phyloP scores from a whole-genome alignment of 2,113 vertebrate species.

The Sapayoa aenigma region DNA sequence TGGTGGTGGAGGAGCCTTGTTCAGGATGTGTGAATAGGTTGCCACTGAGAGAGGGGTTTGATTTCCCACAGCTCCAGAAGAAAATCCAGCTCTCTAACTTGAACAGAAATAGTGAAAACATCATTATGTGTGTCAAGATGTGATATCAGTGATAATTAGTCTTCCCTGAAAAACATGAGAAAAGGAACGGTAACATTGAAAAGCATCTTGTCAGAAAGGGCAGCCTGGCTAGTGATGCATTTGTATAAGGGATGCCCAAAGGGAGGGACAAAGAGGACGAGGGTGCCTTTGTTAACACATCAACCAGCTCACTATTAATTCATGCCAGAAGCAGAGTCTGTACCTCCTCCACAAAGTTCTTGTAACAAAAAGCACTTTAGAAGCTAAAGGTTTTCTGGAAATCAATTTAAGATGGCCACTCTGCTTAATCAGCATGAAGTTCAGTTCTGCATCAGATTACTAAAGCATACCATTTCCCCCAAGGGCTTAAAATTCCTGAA shows the following conservation, averaged over 20 bases:
- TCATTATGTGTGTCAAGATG: background rate
- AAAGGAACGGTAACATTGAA: background rate
- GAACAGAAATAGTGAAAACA: background rate
- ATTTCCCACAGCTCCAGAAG: background rate
- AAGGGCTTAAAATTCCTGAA: conserved; percentile 40
- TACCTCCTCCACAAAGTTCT: background rate
- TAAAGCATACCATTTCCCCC: conserved; percentile 24
- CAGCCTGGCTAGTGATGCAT: background rate
- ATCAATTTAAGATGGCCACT: conserved; percentile 28
- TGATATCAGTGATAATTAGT: background rate
- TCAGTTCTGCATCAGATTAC: conserved; percentile 17
- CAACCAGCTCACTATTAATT: background rate
- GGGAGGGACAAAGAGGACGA: background rate
- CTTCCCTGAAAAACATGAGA: background rate
- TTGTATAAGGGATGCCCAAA: background rate
- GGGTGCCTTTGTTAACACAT: conserved; percentile 2
- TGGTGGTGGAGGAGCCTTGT: background rate
- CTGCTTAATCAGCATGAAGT: conserved; percentile 44
- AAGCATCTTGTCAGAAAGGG: background rate
- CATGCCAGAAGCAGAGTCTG: background rate
- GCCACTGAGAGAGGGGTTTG: background rate
- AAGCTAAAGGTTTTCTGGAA: conserved; percentile 36
- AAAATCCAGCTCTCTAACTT: background rate
- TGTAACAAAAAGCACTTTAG: conserved; percentile 15
- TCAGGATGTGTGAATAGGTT: background rate